Evolutionary conservation across 2,113 vertebrate genomes (phyloP), one percentile per base, ranked within the genome.

Genomic region (Periophthalmodon schlosseri): DNA sequence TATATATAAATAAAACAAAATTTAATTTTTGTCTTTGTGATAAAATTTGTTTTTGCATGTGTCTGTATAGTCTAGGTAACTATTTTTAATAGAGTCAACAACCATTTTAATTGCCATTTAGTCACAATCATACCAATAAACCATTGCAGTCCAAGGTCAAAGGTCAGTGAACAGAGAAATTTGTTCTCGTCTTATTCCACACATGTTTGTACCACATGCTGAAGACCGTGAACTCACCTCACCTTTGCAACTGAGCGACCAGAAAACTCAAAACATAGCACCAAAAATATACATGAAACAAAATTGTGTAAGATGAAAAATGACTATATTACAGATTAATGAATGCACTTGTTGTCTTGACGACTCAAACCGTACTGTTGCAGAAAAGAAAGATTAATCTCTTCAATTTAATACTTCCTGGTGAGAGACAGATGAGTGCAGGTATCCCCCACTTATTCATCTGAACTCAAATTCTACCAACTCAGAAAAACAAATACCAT

Each of bases 361-460:
- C 1, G 2, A 73, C 69, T 76, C 52, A 69, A 86, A 83, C 72
- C 61, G 70, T 34, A 61, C 79, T 74, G 36, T 64, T 77, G 9
- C 65, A 79, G 78, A 88, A 83, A 83, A 74, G 44, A 69, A 74
- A 88, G 87, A 90, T 92, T 86, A 86, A 93, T 92, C 71, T 81
- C 47, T 70, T 84, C 77, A 67, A 77, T 91, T 87, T 85, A 81
- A 88, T 79, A 85, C 88, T 91, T 88, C 57, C 61, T 76, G 72
- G 72, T 87, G 89, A 89, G 79, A 88, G 86, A 91, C 87, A 82
- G 89, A 91, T 90, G 70, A 87, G 83, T 78, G 74, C 83, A 77
- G 76, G 60, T 88, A 80, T 18, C 56, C 34, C 63, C 18, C 57
- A 63, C 70, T 77, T 84, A 91, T 91, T 92, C 81, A 92, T 93